phyloP scores from a whole-genome alignment of 2,888 invertebrate species.

The Plagiodera versicolora region DNA sequence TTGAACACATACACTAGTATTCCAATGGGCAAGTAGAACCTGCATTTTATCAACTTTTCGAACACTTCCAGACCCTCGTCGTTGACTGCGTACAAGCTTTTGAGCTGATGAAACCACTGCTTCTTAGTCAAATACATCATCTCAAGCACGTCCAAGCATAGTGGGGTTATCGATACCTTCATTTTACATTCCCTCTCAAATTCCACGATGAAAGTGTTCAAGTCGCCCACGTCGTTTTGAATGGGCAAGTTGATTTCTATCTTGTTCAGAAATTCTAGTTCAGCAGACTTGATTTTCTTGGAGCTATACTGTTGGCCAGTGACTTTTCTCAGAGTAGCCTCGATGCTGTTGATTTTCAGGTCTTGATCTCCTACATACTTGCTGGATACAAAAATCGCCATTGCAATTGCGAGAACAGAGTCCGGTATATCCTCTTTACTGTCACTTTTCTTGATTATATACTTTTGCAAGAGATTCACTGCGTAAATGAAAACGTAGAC shows the following conservation, averaged over 20 bases:
- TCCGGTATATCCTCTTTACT: slow-evolving; percentile 37
- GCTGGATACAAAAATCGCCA: slow-evolving; percentile 42
- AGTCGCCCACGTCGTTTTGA: slow-evolving; percentile 43
- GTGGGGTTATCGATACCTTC: slow-evolving; percentile 36
- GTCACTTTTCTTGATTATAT: slow-evolving; percentile 37
- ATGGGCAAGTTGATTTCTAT: slow-evolving; percentile 43
- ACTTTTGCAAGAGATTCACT: slow-evolving; percentile 45
- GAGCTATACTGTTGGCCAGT: slow-evolving; percentile 33
- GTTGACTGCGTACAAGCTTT: slow-evolving; percentile 40
- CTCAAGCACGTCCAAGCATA: slow-evolving; percentile 44
- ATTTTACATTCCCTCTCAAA: slow-evolving; percentile 42
- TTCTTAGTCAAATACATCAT: slow-evolving; percentile 40
- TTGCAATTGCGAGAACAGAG: slow-evolving; percentile 38
- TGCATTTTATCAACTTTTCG: slow-evolving; percentile 39
- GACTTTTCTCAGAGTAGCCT: slow-evolving; percentile 38
- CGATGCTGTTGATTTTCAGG: slow-evolving; percentile 36
- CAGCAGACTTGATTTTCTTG: slow-evolving; percentile 34
- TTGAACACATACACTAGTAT: slow-evolving; percentile 42
- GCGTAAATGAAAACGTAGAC: slow-evolving; percentile 46
- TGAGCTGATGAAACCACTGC: slow-evolving; percentile 41
- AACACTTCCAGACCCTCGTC: slow-evolving; percentile 39
- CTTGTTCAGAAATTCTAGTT: slow-evolving; percentile 42
- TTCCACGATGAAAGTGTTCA: slow-evolving; percentile 45
- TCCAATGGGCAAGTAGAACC: slow-evolving; percentile 45
- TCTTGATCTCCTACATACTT: slow-evolving; percentile 45